Evolutionary conservation across 1,140 invertebrate genomes (phyloP).

Genomic region (Nymphalis io): DNA sequence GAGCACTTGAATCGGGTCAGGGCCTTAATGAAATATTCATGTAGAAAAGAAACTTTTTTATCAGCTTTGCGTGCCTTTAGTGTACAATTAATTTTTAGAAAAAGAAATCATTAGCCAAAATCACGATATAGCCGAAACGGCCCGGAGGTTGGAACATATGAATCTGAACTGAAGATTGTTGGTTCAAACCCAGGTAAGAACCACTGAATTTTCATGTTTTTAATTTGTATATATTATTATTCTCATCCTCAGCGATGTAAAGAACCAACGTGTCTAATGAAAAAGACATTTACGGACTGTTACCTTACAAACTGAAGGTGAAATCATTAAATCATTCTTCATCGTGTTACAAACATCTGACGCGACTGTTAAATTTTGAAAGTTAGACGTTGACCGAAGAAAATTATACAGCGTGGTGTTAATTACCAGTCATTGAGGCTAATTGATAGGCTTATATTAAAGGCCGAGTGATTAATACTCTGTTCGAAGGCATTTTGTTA

Average conservation of each 20-base stretch:
- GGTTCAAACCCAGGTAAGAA: too few species aligned
- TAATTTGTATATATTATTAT: too few species aligned
- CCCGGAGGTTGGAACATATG: too few species aligned
- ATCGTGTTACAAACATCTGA: constrained; percentile 24
- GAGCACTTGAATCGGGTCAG: constrained; percentile 60
- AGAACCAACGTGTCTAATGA: too few species aligned
- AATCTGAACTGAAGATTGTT: too few species aligned
- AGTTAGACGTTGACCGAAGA: constrained; percentile 44
- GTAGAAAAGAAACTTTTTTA: constrained; percentile 32
- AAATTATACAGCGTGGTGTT: constrained; percentile 49
- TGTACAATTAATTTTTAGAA: background rate
- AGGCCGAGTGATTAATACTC: constrained; percentile 45
- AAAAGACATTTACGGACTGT: too few species aligned
- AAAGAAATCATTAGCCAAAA: background rate
- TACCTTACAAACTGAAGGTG: background rate
- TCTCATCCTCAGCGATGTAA: too few species aligned
- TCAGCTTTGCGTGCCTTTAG: constrained; percentile 39
- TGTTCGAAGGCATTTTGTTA: constrained; percentile 35
- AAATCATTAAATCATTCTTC: constrained; percentile 15
- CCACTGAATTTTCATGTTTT: too few species aligned
- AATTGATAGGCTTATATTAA: constrained; percentile 50
- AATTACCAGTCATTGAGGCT: constrained; percentile 54
- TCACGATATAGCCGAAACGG: too few species aligned
- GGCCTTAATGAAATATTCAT: constrained; percentile 51
- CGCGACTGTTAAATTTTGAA: constrained; percentile 42